Evolutionary conservation across 2,888 invertebrate genomes (phyloP), one percentile per base, ranked within the genome.

Genomic region (Drosophila paramelanica): DNA sequence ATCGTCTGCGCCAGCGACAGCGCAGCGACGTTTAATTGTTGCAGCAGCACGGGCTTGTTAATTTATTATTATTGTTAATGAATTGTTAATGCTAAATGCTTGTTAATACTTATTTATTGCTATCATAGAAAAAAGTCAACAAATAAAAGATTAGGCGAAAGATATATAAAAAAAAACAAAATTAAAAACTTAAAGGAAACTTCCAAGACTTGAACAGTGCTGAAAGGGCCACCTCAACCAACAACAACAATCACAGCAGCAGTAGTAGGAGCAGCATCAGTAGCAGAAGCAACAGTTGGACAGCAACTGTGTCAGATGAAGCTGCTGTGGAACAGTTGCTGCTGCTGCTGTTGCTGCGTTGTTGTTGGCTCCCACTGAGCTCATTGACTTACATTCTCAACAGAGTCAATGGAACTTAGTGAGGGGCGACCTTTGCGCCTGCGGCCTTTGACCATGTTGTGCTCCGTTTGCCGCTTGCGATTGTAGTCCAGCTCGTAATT

Each of bases 101-200:
- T 79, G 78, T 85, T 86, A 75, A 78, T 87, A 67, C 58, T 57
- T 83, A 81, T 81, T 81, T 81, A 81, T 83, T 82, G 81, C 58
- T 78, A 78, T 14, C 56, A 46, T 77, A 69, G 38, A 58, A 23
- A 57, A 45, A 56, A 38, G 46, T 56, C 47, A 60, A 75, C 46
- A 43, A 77, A 59, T 52, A 39, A 25, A 61, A 47, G 13, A 2
- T 25, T 67, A 43, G 39, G 56, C 68, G 17, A 71, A 59, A 45
- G 14, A 56, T 38, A 43, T 14, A 5, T 14, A 42, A 10, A 23
- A 33, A 43, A 11, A 27, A 45, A 39, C 31, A 17, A n/a, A 31
- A 41, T 11, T 31, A 20, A 14, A 49, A 41, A 14, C 3, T 36
- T 36, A 36, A 36, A 36, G 13, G 4, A 36, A 36, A 36, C 11